Evolutionary conservation across 2,888 invertebrate genomes (phyloP), one percentile per base, ranked within the genome.

Genomic region (Itoplectis maculator): DNA sequence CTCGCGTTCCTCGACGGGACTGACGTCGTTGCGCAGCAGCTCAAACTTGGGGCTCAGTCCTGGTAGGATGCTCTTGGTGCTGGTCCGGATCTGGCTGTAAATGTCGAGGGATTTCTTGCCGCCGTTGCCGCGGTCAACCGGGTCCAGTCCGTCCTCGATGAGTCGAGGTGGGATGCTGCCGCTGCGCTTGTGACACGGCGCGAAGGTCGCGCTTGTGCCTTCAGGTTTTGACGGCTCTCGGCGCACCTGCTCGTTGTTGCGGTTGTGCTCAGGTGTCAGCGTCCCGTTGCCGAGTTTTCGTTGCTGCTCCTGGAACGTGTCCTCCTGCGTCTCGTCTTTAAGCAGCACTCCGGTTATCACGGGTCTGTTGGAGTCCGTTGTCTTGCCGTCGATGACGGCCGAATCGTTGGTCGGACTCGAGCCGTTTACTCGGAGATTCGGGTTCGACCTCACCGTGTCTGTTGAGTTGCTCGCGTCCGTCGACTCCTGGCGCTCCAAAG

Each of bases 261-360:
- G n/a, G n/a, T 87, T 87, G 81, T 92, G 90, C 51, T 92, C 92
- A 13, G 92, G 91, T 29, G 91, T 91, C 59, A 92, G 84, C 3
- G 90, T 91, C 8, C 93, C 93, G 86, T 94, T 94, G n/a, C 94
- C 94, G 63, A 94, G 88, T 82, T 94, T 93, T 78, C 92, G 91
- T 83, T 94, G 94, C 83, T 94, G 93, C 77, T 93, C 93, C 87
- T 93, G 94, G 70, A 93, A 92, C 51, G 92, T 90, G 81, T 93
- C 93, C 81, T 93, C 92, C 84, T 92, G 91, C 0, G 94, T 93
- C 89, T 95, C 95, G 89, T 96, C 94, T 86, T 96, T 96, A 84
- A 96, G 94, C 56, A 96, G 94, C 0, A 96, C 96, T 0, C 96
- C 95, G 49, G 95, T 96, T 63, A 96, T 96, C 40, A 96, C 95